Evolutionary conservation across 2,888 invertebrate genomes (phyloP).

Genomic region (Lycaena phlaeas): DNA sequence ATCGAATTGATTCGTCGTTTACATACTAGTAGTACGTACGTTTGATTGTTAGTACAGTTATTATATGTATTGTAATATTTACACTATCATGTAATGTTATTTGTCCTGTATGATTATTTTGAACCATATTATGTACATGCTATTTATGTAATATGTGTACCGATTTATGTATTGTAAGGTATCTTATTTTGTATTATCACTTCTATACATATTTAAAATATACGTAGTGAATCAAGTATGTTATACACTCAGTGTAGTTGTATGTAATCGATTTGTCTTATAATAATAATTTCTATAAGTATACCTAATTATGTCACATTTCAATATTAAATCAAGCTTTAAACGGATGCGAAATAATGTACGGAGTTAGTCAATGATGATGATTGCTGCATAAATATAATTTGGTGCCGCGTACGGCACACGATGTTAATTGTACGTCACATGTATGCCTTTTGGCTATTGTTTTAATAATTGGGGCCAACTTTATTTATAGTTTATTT

Average conservation of each 20-base stretch:
- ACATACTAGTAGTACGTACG: neutral
- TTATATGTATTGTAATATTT: neutral
- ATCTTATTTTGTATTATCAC: neutral
- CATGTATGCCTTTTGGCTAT: conserved; percentile 6
- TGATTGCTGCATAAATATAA: neutral
- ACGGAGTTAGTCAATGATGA: neutral
- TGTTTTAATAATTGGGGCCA: conserved; percentile 22
- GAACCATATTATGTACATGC: neutral
- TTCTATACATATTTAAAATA: neutral
- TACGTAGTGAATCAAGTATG: neutral
- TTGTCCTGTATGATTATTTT: neutral
- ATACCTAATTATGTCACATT: neutral
- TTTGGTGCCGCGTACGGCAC: neutral
- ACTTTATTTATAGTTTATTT: conserved; percentile 17
- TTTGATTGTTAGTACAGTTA: too few species aligned
- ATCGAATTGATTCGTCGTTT: neutral
- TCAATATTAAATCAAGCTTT: neutral
- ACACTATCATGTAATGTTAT: neutral
- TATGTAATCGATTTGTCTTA: neutral
- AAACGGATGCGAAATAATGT: neutral
- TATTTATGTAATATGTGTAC: neutral
- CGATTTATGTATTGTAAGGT: neutral
- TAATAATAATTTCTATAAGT: neutral
- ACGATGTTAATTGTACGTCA: neutral
- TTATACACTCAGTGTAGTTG: too few species aligned